Base-by-base conservation (phyloP, 2,888 invertebrate species). In the Macrosiphum euphorbiae region DNA sequence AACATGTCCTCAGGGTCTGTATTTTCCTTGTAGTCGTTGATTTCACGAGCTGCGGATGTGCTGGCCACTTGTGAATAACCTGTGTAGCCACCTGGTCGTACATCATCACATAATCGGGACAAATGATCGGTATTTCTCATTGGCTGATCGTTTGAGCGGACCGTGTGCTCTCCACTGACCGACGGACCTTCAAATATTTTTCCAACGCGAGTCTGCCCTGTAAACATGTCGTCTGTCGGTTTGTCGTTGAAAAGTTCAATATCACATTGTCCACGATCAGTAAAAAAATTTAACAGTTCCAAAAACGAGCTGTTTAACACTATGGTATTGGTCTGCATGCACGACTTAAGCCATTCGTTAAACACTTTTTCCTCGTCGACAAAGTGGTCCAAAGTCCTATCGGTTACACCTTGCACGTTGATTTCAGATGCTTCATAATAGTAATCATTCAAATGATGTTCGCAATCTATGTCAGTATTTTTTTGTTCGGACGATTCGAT, bases 311-410 rank as follows among this genome's bases (percentile, higher is more conserved):
- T 55, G 3, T 94, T 94, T 28, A 94, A 13, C 20, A 41, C 8
- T 8, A 50, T 8, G 11, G 61, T 20, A 44, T 50, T 24, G 35
- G 41, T 26, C 16, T 41, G 28, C 67, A 86, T 28, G 28, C 86
- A 94, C 13, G 90, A 90, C 50, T 41, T 26, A 28, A 58, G 3
- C 93, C 93, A 93, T 50, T 90, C 61, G 11, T 93, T 50, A 41
- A 90, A 93, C 10, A 7, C n/a, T 26, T 61, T 58, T 58, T 84
- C 78, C 20, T 93, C 93, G 0, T 84, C 58, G 3, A 44, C 16
- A 8, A 93, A 93, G 41, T 16, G 10, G 16, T 78, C 67, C 3
- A 41, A 55, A 28, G 20, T 41, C 11, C 26, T 52, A 0, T 90
- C 35, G 5, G 24, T n/a, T n/a, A 20, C 24, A 26, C 24, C 26